phyloP scores from a whole-genome alignment of 1,140 invertebrate genomes.

The Thaumatotibia leucotreta region DNA sequence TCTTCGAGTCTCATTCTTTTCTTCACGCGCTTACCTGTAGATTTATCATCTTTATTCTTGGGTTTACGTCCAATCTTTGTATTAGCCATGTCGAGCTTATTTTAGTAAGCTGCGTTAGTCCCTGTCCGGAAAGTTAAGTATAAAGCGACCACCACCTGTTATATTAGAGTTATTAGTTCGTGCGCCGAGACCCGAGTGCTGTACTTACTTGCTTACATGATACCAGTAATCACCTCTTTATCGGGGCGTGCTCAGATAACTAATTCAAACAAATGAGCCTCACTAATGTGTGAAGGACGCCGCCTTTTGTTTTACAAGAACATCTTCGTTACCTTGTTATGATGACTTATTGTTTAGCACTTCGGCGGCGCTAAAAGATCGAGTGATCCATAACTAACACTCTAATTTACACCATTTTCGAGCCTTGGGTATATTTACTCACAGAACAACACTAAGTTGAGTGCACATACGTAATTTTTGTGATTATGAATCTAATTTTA shows the following conservation, averaged over 20 bases:
- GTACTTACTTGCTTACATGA: constrained; percentile 73
- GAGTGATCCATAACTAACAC: constrained; percentile 17
- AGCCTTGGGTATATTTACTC: neutral
- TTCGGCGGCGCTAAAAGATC: constrained; percentile 25
- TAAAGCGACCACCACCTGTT: constrained; percentile 22
- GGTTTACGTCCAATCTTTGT: constrained; percentile 47
- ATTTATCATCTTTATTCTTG: constrained; percentile 21
- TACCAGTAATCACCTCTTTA: constrained; percentile 65
- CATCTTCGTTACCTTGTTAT: constrained; percentile 56
- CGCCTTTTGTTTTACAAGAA: constrained; percentile 64
- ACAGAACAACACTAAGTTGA: neutral
- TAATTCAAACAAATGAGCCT: constrained; percentile 62
- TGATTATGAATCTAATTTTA: constrained; percentile 10
- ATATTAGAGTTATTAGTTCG: no score
- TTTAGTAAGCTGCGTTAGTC: constrained; percentile 8
- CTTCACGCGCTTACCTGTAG: neutral
- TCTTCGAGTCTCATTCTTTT: neutral
- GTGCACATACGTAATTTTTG: constrained; percentile 1
- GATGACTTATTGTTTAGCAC: constrained; percentile 31
- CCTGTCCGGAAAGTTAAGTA: constrained; percentile 40
- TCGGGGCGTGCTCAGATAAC: constrained; percentile 52
- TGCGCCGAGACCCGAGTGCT: constrained; percentile 25
- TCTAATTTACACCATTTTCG: constrained; percentile 1
- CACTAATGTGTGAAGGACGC: constrained; percentile 71
- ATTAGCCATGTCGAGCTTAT: constrained; percentile 57